phyloP scores from a whole-genome alignment of 2,888 invertebrate species.

The Sarcophaga carnaria region DNA sequence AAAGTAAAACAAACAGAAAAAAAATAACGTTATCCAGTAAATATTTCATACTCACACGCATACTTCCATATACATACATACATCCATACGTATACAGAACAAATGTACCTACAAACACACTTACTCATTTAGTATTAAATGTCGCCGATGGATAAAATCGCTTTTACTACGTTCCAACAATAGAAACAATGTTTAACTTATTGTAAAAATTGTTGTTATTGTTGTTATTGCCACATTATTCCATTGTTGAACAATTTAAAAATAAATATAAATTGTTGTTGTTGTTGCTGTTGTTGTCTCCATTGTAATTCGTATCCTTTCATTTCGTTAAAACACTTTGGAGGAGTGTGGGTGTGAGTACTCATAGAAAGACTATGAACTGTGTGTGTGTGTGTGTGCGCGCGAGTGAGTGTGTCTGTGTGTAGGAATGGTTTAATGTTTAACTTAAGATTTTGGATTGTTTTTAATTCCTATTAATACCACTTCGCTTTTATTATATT shows the following conservation, averaged over 20 bases:
- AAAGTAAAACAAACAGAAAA: slow-evolving; percentile 36
- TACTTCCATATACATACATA: not conserved
- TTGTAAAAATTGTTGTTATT: not conserved
- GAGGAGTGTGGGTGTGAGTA: not conserved
- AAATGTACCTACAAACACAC: not conserved
- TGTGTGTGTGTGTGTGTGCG: too few species aligned
- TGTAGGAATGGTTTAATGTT: slow-evolving; percentile 41
- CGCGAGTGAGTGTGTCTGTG: not conserved
- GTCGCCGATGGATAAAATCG: slow-evolving; percentile 40
- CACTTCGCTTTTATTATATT: slow-evolving; percentile 32
- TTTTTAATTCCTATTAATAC: slow-evolving; percentile 61
- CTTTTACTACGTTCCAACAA: slow-evolving; percentile 35
- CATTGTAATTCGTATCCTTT: not conserved
- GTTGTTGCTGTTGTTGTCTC: not conserved
- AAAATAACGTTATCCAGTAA: not conserved
- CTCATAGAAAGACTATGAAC: too few species aligned
- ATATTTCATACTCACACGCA: slow-evolving; percentile 7
- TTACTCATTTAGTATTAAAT: slow-evolving; percentile 16
- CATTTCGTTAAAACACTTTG: slow-evolving; percentile 51
- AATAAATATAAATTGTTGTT: slow-evolving; percentile 33
- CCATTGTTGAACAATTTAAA: slow-evolving; percentile 31
- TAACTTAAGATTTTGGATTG: slow-evolving; percentile 45
- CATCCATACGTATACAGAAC: too few species aligned
- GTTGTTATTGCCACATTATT: not conserved
- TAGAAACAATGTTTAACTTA: too few species aligned